A percentile compares a stretch with the other conserved stretches of the same genome.
Evolutionary conservation across 92 coral and sea anemone species (phyloP).

Genomic region (Pocillopora grandis): DNA sequence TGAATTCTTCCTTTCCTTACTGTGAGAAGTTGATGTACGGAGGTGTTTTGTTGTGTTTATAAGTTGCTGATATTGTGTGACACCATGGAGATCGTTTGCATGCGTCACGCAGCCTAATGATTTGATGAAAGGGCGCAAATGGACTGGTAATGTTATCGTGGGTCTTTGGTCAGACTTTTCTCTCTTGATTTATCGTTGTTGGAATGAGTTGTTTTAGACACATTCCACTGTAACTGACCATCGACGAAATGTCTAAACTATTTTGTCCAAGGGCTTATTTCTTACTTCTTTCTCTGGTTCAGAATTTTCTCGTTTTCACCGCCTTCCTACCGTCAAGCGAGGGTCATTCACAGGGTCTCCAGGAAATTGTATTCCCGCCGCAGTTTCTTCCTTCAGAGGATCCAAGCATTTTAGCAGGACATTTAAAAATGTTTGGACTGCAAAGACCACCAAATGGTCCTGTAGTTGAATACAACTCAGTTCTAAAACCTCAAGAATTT

Average conservation of each 20-base stretch:
- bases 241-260: slow-evolving; percentile 17
- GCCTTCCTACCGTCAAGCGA: background rate
- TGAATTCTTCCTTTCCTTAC: too few relatives aligned
- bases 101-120: too few relatives aligned
- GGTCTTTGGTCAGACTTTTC: too few relatives aligned
- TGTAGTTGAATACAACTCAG: slow-evolving; percentile 72
- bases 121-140: too few relatives aligned
- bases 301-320: background rate
- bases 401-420: slow-evolving; percentile 72
- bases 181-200: background rate
- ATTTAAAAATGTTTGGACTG: slow-evolving; percentile 84
- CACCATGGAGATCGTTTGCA: too few relatives aligned
- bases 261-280: background rate
- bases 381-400: slow-evolving; percentile 62
- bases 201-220: background rate
- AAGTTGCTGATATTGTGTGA: too few relatives aligned
- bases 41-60: too few relatives aligned
- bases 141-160: too few relatives aligned
- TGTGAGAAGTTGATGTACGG: too few relatives aligned
- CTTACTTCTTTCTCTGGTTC: background rate
- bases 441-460: slow-evolving; percentile 91
- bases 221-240: background rate
- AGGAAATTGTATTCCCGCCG: slow-evolving; percentile 83
- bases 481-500: slow-evolving; percentile 82
- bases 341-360: background rate